Evolutionary conservation across 2,113 vertebrate genomes (phyloP).

Genomic region (Takifugu flavidus): DNA sequence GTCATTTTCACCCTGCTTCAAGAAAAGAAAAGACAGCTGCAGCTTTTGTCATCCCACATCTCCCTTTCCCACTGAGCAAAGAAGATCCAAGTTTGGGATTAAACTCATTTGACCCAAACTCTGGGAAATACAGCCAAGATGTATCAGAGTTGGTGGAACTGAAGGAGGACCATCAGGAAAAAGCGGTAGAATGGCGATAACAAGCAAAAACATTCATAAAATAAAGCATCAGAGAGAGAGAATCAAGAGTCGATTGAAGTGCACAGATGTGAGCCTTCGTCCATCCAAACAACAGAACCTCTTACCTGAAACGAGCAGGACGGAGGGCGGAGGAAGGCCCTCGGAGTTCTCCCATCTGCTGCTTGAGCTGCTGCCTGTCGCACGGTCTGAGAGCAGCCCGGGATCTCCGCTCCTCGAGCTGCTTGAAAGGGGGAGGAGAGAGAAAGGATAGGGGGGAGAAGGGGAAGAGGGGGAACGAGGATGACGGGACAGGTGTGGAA

Average conservation of each 20-base stretch:
- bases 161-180: not conserved
- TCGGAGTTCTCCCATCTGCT: slow-evolving; percentile 1
- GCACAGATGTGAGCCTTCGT: not conserved
- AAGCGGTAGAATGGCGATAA: too few relatives aligned
- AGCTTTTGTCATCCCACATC: slow-evolving; percentile 54
- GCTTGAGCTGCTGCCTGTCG: slow-evolving; percentile 26
- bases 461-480: slow-evolving; percentile 10
- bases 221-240: not conserved
- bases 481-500: slow-evolving; percentile 70
- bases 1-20: slow-evolving; percentile 54
- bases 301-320: slow-evolving; percentile 31
- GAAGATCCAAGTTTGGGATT: not conserved
- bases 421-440: slow-evolving; percentile 34
- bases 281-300: slow-evolving; percentile 1
- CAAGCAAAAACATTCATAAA: not conserved
- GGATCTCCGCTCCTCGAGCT: slow-evolving; percentile 43
- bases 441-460: slow-evolving; percentile 24
- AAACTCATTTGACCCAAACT: too few relatives aligned
- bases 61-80: not conserved
- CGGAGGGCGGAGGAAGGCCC: slow-evolving; percentile 5
- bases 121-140: not conserved
- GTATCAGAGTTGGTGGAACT: not conserved
- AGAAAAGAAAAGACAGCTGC: slow-evolving; percentile 65
- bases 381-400: slow-evolving; percentile 47
- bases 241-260: not conserved